Evolutionary conservation across 2,113 vertebrate species (phyloP).

Genomic region (Callopanchax toddi): DNA sequence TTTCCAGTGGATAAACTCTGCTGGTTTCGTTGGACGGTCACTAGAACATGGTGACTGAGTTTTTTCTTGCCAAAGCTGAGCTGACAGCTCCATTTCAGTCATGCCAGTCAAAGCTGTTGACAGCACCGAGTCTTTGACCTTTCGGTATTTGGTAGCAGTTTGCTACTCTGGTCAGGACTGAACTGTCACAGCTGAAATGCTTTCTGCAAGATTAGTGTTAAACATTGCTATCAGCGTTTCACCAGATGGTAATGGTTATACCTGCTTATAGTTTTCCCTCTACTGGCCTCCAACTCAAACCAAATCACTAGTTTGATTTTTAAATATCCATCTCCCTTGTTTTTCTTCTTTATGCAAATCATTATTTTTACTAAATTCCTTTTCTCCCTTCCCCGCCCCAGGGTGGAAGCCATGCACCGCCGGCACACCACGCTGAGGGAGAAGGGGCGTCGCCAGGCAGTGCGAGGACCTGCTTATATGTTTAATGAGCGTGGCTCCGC

Average conservation of each 20-base stretch:
- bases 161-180: conserved; percentile 18
- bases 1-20: neutral
- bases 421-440: conserved; percentile 92
- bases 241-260: too few relatives aligned
- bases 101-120: conserved; percentile 34
- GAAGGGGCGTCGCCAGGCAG: conserved; percentile 95
- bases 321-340: neutral
- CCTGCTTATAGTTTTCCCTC: neutral
- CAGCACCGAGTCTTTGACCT: conserved; percentile 36
- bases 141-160: neutral
- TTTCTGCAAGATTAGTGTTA: conserved; percentile 17
- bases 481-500: conserved; percentile 95
- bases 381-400: conserved; percentile 39
- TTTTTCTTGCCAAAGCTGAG: conserved; percentile 31
- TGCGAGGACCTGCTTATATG: conserved; percentile 96
- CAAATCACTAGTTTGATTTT: neutral
- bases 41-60: neutral
- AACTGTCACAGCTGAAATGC: neutral
- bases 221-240: neutral
- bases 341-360: neutral
- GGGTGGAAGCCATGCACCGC: conserved; percentile 88
- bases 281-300: neutral
- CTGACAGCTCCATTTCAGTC: conserved; percentile 37
- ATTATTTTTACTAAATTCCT: conserved; percentile 6
- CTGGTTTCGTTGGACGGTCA: conserved; percentile 3